These are phyloP conservation scores for Dastarcus helophoroides DNA, from an alignment of 2,888 invertebrate genomes.

Conservation along the genomic window DNA sequence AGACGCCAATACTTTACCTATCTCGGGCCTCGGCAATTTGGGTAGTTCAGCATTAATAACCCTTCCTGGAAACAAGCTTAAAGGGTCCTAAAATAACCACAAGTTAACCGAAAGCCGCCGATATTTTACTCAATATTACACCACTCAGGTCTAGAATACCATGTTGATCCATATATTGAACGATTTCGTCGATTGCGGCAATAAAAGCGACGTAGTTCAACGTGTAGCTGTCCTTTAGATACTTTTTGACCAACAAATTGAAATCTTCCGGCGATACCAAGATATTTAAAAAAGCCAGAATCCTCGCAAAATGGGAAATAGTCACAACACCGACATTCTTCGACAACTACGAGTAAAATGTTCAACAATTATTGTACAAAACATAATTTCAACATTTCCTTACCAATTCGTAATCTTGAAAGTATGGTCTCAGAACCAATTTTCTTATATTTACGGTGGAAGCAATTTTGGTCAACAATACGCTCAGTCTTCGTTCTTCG, in stretches of 20 bases:
- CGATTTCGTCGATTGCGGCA: constrained; percentile 53
- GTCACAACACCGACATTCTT: constrained; percentile 67
- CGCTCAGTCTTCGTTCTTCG: constrained; percentile 55
- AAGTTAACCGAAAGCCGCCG: constrained; percentile 5
- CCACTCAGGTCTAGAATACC: constrained; percentile 44
- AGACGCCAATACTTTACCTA: constrained; percentile 42
- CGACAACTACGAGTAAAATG: constrained; percentile 52
- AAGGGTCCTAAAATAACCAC: constrained; percentile 36
- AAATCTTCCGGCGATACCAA: constrained; percentile 60
- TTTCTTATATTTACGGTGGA: constrained; percentile 43
- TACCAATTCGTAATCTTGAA: constrained; percentile 62
- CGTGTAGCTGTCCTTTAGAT: constrained; percentile 63
- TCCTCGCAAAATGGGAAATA: constrained; percentile 62
- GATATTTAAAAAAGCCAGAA: constrained; percentile 60
- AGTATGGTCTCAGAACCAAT: constrained; percentile 58
- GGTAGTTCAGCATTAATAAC: constrained; percentile 57
- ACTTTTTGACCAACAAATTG: constrained; percentile 59
- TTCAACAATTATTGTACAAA: constrained; percentile 1
- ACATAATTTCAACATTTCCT: constrained; percentile 8
- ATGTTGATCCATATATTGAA: constrained; percentile 45
- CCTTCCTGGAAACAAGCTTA: constrained; percentile 49
- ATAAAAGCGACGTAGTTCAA: constrained; percentile 69
- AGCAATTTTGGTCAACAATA: constrained; percentile 64
- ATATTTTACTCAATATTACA: constrained; percentile 38
- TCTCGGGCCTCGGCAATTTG: constrained; percentile 55